Conservation (phyloP, 2,797 vertebrate species). For the Chloroceryle amazona region DNA sequence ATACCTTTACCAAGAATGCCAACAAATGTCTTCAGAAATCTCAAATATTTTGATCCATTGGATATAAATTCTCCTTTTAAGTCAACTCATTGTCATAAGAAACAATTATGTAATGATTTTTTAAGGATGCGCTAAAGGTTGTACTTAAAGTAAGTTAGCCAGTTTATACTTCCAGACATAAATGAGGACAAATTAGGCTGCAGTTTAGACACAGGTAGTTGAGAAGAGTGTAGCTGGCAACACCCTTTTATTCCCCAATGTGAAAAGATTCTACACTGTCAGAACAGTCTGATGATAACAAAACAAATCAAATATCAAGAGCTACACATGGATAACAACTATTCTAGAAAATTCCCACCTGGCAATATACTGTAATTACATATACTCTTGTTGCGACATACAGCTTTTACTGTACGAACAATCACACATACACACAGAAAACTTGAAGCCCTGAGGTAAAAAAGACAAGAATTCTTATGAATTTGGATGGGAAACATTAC, state of each 20-base stretch:
- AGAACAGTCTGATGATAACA: background rate
- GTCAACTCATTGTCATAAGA: background rate
- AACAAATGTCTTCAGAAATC: background rate
- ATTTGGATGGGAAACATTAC: background rate
- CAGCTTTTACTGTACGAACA: background rate
- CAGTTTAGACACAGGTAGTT: background rate
- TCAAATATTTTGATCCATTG: background rate
- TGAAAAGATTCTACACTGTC: background rate
- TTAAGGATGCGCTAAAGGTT: background rate
- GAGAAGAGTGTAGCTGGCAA: background rate
- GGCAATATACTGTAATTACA: background rate
- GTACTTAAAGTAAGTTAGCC: background rate
- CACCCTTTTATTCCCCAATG: fast-evolving
- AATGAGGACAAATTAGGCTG: background rate
- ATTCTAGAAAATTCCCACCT: background rate
- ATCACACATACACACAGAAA: background rate
- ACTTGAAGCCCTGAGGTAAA: background rate
- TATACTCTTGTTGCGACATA: background rate
- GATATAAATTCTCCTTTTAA: background rate
- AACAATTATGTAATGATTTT: background rate
- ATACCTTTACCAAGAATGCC: background rate
- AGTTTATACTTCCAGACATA: background rate
- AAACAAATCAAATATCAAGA: background rate
- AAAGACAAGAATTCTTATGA: background rate
- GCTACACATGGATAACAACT: background rate